Base-by-base conservation (phyloP, 1,140 invertebrate genomes). In the Tigriopus japonicus region DNA sequence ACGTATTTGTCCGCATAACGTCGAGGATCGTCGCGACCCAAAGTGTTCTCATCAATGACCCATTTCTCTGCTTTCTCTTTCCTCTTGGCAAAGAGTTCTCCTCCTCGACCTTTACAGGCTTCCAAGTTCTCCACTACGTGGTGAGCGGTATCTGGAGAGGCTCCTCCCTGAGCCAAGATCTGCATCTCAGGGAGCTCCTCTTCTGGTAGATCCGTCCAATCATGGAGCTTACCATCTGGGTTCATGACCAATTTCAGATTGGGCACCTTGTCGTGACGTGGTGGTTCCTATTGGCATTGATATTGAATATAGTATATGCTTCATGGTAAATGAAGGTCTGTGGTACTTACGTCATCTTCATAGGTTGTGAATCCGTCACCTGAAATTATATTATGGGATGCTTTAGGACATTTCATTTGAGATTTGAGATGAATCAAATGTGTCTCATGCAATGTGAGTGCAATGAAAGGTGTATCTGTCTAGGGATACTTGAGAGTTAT, bases 211-310 rank as follows among this genome's bases (percentile, higher is more conserved):
- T 60, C 42, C 6, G 19, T 60, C 42, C 45, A 60, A 51, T 60
- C 42, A 35, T 60, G 45, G 15, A 56, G 43, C 13, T 61, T 61
- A 6, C 59, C 59, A 41, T 61, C 59, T 14, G 59, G 59, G 23
- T 61, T 61, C 59, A 61, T 61, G 19, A 61, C 59, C 12, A 61
- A 35, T 51, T 61, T 61, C 9, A 61, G 7, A 19, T 61, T 61
- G 51, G 59, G 59, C 6, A 40, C 21, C 24, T 54, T 54, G 24
- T 54, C 24, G n/a, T 54, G 17, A 17, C 24, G 15, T 6, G 52
- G 24, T 3, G 28, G 28, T 35, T 35, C 28, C 28, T 35, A 35
- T 35, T 35, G 28, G 28, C 28, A 35, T n/a, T n/a, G n/a, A n/a
- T n/a, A n/a, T n/a, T n/a, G n/a, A n/a, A n/a, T n/a, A n/a, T n/a